Base-by-base conservation (phyloP, 2,113 vertebrate genomes). In the Ictalurus furcatus region DNA sequence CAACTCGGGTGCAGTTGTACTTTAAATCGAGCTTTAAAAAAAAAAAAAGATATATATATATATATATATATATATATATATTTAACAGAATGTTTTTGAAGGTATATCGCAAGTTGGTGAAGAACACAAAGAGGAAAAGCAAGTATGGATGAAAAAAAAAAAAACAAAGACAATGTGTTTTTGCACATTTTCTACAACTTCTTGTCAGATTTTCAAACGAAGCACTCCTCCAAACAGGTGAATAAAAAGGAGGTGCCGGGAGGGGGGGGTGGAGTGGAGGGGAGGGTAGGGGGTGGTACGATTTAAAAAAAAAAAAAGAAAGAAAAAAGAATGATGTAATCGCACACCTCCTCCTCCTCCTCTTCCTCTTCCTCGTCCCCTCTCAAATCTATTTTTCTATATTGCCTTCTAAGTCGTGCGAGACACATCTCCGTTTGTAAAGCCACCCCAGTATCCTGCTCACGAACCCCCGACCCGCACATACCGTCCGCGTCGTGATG, bases 181-280 rank as follows among this genome's bases (percentile, higher is more conserved):
- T 99, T 99, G 98, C 98, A 99, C 98, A 99, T 99, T 99, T 99
- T 97, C 97, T 98, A 98, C 97, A 98, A 95, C 96, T 98, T 96
- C 97, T 97, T 97, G 97, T 98, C 97, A 95, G 97, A 97, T 97
- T 97, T 98, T 98, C 97, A 88, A 96, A 97, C 30, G 95, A 96
- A 97, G 97, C 97, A 96, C 96, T 97, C 95, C 97, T 94, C 93
- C 94, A 97, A 97, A 98, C 97, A 98, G 97, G 97, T 98, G 96
- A 98, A 97, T 97, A 97, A 97, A 97, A 97, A 93, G 95, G 94
- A 92, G 94, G 92, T 93, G 93, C 94, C 92, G 94, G 95, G 54
- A 3, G 94, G 97, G 23, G 48, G 2, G 8, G 8, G 48, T 94
- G 97, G 96, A 94, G 3, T 19, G 23, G 48, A 9, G 6, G 8